Base-by-base conservation (phyloP, 2,888 invertebrate species). In the Papilio protenor region DNA sequence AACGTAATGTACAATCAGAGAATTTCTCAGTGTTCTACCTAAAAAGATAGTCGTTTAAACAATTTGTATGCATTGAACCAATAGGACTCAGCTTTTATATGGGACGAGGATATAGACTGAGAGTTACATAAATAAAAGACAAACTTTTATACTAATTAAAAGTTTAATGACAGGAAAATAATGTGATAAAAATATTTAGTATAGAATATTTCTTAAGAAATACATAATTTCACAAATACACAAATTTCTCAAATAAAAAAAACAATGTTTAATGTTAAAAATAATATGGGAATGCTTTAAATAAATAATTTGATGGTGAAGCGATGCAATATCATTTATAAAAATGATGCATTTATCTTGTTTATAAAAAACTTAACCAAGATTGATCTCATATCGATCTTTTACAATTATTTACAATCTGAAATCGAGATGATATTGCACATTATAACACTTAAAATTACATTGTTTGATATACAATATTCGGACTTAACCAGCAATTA, bases 151-250 rank as follows among this genome's bases (percentile, higher is more conserved):
- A 86, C 84, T 85, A 85, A 86, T 90, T 81, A 84, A 89, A 89
- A 87, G 85, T 92, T 92, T 93, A 93, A 91, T 93, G 87, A 92
- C 91, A 91, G 90, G 91, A 93, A 94, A 94, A 92, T 92, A 93
- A 93, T 91, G 91, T 90, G 91, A 92, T 92, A 93, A 92, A 92
- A 92, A 93, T 92, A 92, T 90, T 91, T 90, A 91, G 90, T 92
- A 92, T 92, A 92, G 76, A 90, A 90, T 90, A 91, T 90, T 89
- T 91, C 90, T 91, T 92, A 89, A 90, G 88, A 89, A 91, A 89
- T 69, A 69, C 66, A 69, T 90, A 89, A 90, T 90, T 90, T 89
- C 90, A 91, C 87, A 90, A 82, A 89, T 76, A 81, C 81, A 81
- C 79, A 85, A 87, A 85, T 81, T 84, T 83, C 82, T 85, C 84